Percentiles rank a stretch among this genome's conserved stretches.
Conservation (phyloP, 2,888 invertebrate genomes). For the Ichneumoninae sp. region DNA sequence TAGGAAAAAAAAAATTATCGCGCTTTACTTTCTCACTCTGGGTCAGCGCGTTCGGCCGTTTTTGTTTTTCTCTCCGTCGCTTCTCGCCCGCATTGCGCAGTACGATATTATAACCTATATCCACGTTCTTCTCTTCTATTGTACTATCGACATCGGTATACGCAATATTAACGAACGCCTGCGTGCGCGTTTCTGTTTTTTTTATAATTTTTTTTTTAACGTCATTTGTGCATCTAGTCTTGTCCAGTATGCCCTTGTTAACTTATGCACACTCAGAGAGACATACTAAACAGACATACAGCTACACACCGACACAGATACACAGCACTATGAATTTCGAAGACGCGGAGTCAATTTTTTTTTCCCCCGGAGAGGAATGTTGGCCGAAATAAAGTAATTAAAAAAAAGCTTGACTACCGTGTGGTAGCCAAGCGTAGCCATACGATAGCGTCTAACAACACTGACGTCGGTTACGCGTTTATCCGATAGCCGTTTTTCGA, state of each 20-base stretch:
- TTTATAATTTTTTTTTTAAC: conserved; percentile 1
- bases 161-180: conserved; percentile 45
- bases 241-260: conserved; percentile 77
- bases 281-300: conserved; percentile 1
- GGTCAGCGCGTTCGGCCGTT: conserved; percentile 4
- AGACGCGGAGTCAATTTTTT: conserved; percentile 10
- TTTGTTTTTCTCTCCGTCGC: conserved; percentile 3
- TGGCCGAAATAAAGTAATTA: background rate
- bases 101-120: conserved; percentile 26
- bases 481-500: background rate
- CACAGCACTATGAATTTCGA: conserved; percentile 9
- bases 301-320: conserved; percentile 34
- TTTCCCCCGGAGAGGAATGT: background rate
- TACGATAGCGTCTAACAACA: conserved; percentile 21
- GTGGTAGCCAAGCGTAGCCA: conserved; percentile 4
- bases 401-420: background rate
- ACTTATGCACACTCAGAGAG: conserved; percentile 65
- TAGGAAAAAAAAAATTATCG: conserved; percentile 72
- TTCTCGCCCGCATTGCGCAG: conserved; percentile 15
- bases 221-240: conserved; percentile 81
- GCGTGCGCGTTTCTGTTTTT: conserved; percentile 43
- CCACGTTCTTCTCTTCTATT: conserved; percentile 36
- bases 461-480: background rate
- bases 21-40: background rate
- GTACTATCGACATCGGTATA: conserved; percentile 30